Base-by-base conservation (phyloP, 2,797 vertebrate genomes). In the Fringilla coelebs region DNA sequence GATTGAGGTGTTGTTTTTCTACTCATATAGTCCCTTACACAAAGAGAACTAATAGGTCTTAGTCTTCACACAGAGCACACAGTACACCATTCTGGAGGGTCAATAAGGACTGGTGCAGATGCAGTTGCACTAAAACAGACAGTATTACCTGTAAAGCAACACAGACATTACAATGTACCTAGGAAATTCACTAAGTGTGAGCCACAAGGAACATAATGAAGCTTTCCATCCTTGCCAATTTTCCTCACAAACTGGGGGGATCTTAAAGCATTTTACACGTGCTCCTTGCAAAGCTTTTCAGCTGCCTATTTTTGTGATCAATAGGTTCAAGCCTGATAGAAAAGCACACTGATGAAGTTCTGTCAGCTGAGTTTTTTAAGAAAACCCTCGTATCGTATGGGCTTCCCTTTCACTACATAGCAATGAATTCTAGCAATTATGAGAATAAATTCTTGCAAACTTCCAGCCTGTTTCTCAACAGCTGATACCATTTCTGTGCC, bases 401-500 rank as follows among this genome's bases (percentile, higher is more conserved):
- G 49, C 60, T 79, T 90, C 40, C 36, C 60, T 73, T 38, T 77
- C 26, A 34, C 38, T 40, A 61, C n/a, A 48, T 1, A 83, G 41
- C 49, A 86, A 13, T 36, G 80, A 87, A 61, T 81, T 75, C 55
- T 55, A 60, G 51, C 11, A 34, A 49, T 68, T 57, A 85, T 22
- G 63, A 94, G 77, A 90, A 68, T 29, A 84, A 73, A 74, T 57
- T 85, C 38, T 90, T 89, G 66, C 51, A 90, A 96, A 93, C 49
- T 87, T 63, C 40, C 84, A 90, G 55, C 71, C 55, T 78, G 40
- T 52, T 91, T 72, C 62, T 75, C 74, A 85, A 89, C 72, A 96
- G 79, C 73, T 95, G 86, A 87, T 90, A 91, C 36, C 73, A 95
- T 76, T 96, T 81, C 70, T 92, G 46, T 81, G 75, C 74, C 60